Evolutionary conservation across 2,113 vertebrate genomes (phyloP), one percentile per base, ranked within the genome.

Genomic region (Etheostoma cragini): DNA sequence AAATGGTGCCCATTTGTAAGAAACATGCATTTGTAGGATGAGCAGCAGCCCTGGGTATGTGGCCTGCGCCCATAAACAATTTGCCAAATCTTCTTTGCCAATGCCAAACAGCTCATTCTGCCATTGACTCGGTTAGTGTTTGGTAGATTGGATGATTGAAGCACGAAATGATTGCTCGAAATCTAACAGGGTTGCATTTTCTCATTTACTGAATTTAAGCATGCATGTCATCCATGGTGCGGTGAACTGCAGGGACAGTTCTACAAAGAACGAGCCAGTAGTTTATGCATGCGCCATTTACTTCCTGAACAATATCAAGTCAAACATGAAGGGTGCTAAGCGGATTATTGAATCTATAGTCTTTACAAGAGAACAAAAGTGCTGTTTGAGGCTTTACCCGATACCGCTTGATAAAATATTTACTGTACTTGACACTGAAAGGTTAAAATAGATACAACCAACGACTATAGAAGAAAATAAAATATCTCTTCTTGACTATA

Each of bases 251-350:
- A 35, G 10, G 72, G 63, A 65, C 62, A 22, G 38, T 57, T n/a
- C 46, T n/a, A 78, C 95, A 86, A 50, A 73, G 45, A 74, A 13
- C 33, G 80, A 74, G 33, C 38, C 71, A 63, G 58, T 65, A n/a
- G 53, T 69, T 87, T 80, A 84, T 15, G 42, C 58, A 82, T 1
- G 33, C 72, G 63, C 84, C 78, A 81, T 78, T 84, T 73, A 82
- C 63, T 76, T 60, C 2, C n/a, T 95, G 77, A 89, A 75, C 0
- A 96, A 96, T 95, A 96, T 97, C 84, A 88, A 87, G 69, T 46
- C 53, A 62, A 73, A 60, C 46, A 64, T 13, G 47, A 76, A 45
- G 70, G 61, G 61, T 69, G 62, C 66, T 71, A 33, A 81, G 57
- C 65, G 56, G 57, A n/a, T 66, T 52, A 8, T 14, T 4, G 7